Evolutionary conservation across 2,797 vertebrate genomes (phyloP).

Genomic region (Clamator glandarius): DNA sequence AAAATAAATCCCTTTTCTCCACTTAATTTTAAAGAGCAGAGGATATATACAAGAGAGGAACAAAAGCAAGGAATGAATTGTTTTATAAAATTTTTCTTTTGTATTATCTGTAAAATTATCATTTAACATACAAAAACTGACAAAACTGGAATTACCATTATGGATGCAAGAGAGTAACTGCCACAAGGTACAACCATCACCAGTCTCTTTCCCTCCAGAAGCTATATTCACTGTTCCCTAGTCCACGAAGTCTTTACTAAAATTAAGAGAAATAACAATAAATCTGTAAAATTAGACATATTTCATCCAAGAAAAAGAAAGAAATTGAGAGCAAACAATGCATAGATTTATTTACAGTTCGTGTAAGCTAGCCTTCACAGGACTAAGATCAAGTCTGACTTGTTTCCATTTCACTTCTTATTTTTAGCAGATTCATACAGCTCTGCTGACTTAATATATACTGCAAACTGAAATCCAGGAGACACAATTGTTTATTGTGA

Average conservation of each 20-base stretch:
- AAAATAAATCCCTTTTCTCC: constrained; percentile 58
- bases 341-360: not conserved
- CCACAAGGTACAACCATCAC: not conserved
- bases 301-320: not conserved
- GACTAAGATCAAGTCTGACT: not conserved
- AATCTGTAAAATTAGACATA: not conserved
- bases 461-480: constrained; percentile 5
- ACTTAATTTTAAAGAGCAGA: constrained; percentile 38
- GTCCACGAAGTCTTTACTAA: not conserved
- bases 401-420: constrained; percentile 6
- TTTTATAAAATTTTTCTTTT: not conserved
- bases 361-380: not conserved
- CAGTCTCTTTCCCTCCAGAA: rapidly evolving
- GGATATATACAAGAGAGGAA: not conserved
- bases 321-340: not conserved
- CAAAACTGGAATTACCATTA: not conserved
- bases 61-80: not conserved
- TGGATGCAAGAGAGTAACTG: not conserved
- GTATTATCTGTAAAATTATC: not conserved
- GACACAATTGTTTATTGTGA: not conserved
- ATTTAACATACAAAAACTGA: not conserved
- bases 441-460: constrained; percentile 19
- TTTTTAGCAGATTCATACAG: constrained; percentile 8
- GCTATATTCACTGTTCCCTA: not conserved
- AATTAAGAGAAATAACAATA: not conserved